Conservation (phyloP, 2,113 vertebrate genomes). For the Otolemur garnettii region DNA sequence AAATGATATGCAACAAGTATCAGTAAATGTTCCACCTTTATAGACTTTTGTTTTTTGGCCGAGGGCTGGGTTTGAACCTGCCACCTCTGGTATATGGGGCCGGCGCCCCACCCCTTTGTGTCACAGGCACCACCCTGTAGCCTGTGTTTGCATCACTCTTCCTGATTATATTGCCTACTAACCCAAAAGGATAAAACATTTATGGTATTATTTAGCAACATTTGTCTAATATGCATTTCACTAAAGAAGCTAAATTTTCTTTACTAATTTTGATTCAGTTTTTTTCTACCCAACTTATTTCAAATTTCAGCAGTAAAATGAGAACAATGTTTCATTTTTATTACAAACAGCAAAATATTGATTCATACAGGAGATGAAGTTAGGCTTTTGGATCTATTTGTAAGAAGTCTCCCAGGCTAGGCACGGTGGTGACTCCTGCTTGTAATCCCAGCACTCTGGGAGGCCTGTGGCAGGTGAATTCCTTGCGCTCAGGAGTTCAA, state of each 20-base stretch:
- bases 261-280: neutral
- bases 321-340: neutral
- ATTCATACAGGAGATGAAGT: neutral
- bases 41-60: neutral
- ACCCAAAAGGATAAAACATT: neutral
- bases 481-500: too few species aligned
- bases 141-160: neutral
- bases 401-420: neutral
- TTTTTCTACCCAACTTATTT: neutral
- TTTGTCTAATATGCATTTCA: neutral
- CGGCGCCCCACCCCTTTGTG: too few species aligned
- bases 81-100: too few species aligned
- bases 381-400: neutral
- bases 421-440: too few species aligned
- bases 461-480: too few species aligned
- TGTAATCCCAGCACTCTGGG: too few species aligned
- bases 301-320: neutral
- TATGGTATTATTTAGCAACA: neutral
- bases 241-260: constrained; percentile 8
- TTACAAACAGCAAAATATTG: neutral
- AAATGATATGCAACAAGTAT: neutral
- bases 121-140: too few species aligned
- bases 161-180: neutral
- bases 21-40: neutral
- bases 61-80: too few species aligned